Conservation (phyloP, 2,113 vertebrate species). For the Romanogobio albipinnatus region DNA sequence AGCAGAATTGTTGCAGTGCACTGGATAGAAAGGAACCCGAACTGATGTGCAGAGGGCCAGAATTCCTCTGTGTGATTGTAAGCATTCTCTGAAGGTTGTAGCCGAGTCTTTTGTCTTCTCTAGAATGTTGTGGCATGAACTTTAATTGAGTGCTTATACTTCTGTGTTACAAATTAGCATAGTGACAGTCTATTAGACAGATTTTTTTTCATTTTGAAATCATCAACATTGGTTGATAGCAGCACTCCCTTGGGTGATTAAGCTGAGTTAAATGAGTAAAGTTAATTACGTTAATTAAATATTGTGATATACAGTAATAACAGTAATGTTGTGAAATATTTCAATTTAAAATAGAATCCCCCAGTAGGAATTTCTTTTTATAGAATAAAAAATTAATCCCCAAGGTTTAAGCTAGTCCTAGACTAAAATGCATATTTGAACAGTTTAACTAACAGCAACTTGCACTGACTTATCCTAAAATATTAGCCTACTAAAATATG, state of each 20-base stretch:
- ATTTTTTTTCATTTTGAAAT: background rate
- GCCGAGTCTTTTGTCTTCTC: background rate
- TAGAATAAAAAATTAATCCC: too few relatives aligned
- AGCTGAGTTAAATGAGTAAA: background rate
- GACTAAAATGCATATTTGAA: too few relatives aligned
- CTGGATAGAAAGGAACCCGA: conserved; percentile 15
- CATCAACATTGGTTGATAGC: background rate
- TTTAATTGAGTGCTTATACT: background rate
- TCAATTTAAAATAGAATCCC: too few relatives aligned
- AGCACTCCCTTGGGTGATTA: background rate
- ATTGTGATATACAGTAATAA: background rate
- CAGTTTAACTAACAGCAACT: too few relatives aligned
- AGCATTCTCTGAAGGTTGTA: background rate
- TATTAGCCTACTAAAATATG: too few relatives aligned
- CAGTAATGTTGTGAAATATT: too few relatives aligned
- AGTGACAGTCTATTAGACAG: background rate
- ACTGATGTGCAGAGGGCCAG: background rate
- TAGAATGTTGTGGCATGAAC: background rate
- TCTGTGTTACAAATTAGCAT: background rate
- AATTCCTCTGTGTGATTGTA: conserved; percentile 10
- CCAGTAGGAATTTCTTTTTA: too few relatives aligned
- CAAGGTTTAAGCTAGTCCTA: too few relatives aligned
- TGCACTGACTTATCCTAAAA: too few relatives aligned
- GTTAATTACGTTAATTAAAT: background rate
- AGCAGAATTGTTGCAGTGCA: background rate